phyloP scores from a whole-genome alignment of 2,888 invertebrate genomes.

The Drosophila kuntzei region DNA sequence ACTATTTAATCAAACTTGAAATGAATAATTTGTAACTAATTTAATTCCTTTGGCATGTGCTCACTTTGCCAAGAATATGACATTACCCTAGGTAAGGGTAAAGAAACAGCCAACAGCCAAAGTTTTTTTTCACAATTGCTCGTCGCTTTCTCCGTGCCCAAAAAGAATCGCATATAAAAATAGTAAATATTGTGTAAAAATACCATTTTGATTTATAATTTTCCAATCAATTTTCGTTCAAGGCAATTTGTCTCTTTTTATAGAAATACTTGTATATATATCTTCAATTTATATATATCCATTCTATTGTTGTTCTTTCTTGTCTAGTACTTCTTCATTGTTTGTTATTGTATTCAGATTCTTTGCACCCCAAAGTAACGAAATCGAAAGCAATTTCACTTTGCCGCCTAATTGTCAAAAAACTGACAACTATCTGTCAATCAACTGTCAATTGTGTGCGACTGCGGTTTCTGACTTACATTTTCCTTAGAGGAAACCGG shows the following conservation, averaged over 20 bases:
- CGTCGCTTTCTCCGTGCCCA: constrained; percentile 23
- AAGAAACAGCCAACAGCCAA: neutral
- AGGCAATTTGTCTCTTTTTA: constrained; percentile 50
- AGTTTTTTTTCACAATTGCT: constrained; percentile 11
- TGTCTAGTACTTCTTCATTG: neutral
- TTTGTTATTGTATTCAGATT: constrained; percentile 12
- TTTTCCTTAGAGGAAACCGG: neutral
- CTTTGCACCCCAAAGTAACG: constrained; percentile 23
- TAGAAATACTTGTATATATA: neutral
- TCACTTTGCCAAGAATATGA: no score
- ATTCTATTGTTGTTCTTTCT: constrained; percentile 10
- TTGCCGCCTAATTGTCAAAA: constrained; percentile 77
- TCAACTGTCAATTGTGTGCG: constrained; percentile 74
- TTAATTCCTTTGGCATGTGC: no score
- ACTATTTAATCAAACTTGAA: no score
- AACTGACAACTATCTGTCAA: constrained; percentile 78
- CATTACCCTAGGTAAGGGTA: neutral
- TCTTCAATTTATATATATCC: no score
- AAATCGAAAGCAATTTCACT: constrained; percentile 80
- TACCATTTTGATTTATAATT: constrained; percentile 55
- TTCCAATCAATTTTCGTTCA: constrained; percentile 62
- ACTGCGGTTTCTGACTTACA: constrained; percentile 47
- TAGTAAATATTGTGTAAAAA: constrained; percentile 61
- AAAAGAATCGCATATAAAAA: constrained; percentile 29
- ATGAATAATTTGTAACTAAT: no score